Percentiles rank a stretch among this genome's conserved stretches.
Evolutionary conservation across 1,140 invertebrate genomes (phyloP).

Genomic region (Platorchestia sp.): DNA sequence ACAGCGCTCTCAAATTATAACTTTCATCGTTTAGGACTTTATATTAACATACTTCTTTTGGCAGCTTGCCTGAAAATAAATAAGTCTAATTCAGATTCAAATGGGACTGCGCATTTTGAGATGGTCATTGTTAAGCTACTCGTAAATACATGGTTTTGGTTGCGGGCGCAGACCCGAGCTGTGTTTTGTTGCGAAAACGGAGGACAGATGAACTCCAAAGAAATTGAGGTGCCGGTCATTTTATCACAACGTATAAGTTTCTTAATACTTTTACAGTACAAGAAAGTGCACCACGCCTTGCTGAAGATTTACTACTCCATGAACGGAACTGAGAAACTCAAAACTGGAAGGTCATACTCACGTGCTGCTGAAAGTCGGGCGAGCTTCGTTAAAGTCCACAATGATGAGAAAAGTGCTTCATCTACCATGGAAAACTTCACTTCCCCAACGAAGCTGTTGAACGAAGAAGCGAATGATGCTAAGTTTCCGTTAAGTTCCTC

Average conservation of each 20-base stretch:
- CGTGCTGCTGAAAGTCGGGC: background rate
- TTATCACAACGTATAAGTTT: background rate
- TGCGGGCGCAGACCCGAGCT: background rate
- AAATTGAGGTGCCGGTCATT: background rate
- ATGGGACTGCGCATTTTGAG: background rate
- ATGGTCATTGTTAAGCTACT: background rate
- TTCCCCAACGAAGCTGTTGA: background rate
- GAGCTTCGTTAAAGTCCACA: background rate
- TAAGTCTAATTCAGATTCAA: background rate
- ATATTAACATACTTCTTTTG: background rate
- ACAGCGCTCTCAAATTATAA: too few relatives aligned
- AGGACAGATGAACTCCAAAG: too few relatives aligned
- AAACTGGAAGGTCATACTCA: background rate
- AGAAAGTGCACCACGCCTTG: background rate
- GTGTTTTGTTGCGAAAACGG: background rate
- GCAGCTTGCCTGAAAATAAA: background rate
- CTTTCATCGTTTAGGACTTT: too few relatives aligned
- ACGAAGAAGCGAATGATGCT: background rate
- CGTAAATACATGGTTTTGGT: background rate
- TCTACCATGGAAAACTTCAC: background rate
- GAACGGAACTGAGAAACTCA: background rate
- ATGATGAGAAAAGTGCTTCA: too few relatives aligned
- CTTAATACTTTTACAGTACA: background rate
- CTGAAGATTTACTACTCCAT: conserved; percentile 12
- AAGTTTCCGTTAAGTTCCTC: background rate